phyloP scores from a whole-genome alignment of 2,888 invertebrate genomes.

The Thera britannica region DNA sequence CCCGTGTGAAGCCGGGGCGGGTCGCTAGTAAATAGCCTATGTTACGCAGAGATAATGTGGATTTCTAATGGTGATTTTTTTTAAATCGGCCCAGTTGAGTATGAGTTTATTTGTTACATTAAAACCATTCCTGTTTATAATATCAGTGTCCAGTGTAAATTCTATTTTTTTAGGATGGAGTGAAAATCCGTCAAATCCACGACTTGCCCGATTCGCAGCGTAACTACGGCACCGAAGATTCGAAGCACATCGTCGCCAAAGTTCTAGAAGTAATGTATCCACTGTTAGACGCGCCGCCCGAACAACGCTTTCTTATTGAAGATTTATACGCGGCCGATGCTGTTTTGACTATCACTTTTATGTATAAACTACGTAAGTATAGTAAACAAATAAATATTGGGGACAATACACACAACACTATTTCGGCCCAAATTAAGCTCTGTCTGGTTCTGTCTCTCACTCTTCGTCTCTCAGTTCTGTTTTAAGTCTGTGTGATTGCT shows the following conservation, averaged over 20 bases:
- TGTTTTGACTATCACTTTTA: slow-evolving; percentile 84
- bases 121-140: no score
- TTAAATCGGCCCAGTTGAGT: no score
- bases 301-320: slow-evolving; percentile 79
- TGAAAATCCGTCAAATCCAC: slow-evolving; percentile 57
- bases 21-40: no score
- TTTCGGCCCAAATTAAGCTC: no score
- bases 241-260: slow-evolving; percentile 81
- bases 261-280: slow-evolving; percentile 88
- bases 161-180: slow-evolving; percentile 79
- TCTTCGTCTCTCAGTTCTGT: no score
- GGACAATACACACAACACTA: no score
- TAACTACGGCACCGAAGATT: slow-evolving; percentile 81
- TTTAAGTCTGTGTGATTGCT: no score
- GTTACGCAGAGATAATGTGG: no score
- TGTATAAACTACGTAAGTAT: slow-evolving; percentile 61
- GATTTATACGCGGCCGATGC: slow-evolving; percentile 87
- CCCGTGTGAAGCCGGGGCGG: no score
- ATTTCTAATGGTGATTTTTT: no score
- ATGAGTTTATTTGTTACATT: no score
- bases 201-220: slow-evolving; percentile 72
- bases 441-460: no score
- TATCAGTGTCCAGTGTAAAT: not conserved
- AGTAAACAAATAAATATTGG: not conserved
- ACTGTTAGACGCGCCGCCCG: slow-evolving; percentile 82